A percentile compares a stretch with the other conserved stretches of the same genome.
Evolutionary conservation across 2,888 invertebrate species (phyloP).

Genomic region (Melieria picta): DNA sequence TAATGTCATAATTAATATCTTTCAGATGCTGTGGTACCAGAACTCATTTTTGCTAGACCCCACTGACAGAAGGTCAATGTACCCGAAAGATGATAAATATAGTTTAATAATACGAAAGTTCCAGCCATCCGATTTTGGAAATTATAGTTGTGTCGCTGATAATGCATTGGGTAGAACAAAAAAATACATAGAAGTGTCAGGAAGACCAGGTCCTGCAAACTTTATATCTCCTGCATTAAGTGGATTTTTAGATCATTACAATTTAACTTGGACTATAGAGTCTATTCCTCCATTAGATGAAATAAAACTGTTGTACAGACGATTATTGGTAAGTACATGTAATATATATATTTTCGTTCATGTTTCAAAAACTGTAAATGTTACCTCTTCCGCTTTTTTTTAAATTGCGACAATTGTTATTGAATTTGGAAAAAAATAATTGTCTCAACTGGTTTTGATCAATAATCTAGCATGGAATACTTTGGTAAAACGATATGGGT

Average conservation of each 20-base stretch:
- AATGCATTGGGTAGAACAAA: conserved; percentile 69
- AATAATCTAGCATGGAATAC: too few species aligned
- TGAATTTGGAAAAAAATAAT: too few species aligned
- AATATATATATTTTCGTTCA: background rate
- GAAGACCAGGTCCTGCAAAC: conserved; percentile 73
- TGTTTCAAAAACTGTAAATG: too few species aligned
- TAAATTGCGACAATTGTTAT: too few species aligned
- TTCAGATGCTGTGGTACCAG: conserved; percentile 74
- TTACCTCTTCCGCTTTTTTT: too few species aligned
- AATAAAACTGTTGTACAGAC: conserved; percentile 72
- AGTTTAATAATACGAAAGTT: conserved; percentile 71
- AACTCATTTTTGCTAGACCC: conserved; percentile 72
- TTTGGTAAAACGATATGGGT: too few species aligned
- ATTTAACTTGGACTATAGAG: conserved; percentile 74
- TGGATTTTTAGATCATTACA: conserved; percentile 71
- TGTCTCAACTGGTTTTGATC: too few species aligned
- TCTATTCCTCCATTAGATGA: conserved; percentile 74
- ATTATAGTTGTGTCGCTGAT: conserved; percentile 70
- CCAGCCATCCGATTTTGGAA: conserved; percentile 73
- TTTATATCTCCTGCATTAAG: conserved; percentile 72
- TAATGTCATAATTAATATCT: conserved; percentile 19
- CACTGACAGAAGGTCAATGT: conserved; percentile 73
- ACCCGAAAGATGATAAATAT: conserved; percentile 70
- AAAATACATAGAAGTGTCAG: conserved; percentile 73
- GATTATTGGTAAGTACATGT: conserved; percentile 68